Percentiles rank a stretch among this genome's conserved stretches.
phyloP scores from a whole-genome alignment of 2,888 invertebrate species.

The Stenodema calcarata region DNA sequence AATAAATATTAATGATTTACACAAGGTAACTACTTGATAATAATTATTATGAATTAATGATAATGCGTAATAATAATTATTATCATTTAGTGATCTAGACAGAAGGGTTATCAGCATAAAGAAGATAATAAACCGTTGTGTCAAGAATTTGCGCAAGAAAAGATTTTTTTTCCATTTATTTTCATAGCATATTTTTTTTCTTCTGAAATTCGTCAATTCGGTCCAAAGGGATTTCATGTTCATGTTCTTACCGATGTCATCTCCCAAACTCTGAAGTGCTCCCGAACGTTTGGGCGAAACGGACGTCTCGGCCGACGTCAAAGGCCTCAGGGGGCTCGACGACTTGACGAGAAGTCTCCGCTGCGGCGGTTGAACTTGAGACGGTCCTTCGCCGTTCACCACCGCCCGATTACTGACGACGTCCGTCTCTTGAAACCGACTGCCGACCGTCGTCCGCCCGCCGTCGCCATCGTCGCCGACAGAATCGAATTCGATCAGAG shows the following conservation, averaged over 20 bases:
- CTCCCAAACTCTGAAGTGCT: conserved; percentile 34
- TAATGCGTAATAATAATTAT: too few species aligned
- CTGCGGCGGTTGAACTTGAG: not conserved
- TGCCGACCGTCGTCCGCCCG: not conserved
- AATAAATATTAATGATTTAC: too few species aligned
- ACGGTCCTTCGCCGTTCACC: not conserved
- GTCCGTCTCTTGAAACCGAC: not conserved
- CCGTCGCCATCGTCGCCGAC: not conserved
- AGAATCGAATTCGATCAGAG: conserved; percentile 18
- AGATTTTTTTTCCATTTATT: too few species aligned
- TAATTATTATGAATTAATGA: too few species aligned
- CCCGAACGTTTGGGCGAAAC: conserved; percentile 1
- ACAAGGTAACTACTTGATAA: too few species aligned
- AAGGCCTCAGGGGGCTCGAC: not conserved
- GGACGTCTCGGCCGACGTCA: not conserved
- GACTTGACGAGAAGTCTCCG: conserved; percentile 30
- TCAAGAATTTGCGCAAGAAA: too few species aligned
- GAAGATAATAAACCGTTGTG: too few species aligned
- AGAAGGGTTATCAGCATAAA: too few species aligned
- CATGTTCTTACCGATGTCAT: not conserved
- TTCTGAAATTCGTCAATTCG: too few species aligned
- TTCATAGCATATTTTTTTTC: too few species aligned
- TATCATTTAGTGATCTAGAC: too few species aligned
- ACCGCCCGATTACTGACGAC: not conserved
- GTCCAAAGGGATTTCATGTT: too few species aligned